Evolutionary conservation across 2,888 invertebrate species (phyloP), one percentile per base, ranked within the genome.

Genomic region (Protonemura montana): DNA sequence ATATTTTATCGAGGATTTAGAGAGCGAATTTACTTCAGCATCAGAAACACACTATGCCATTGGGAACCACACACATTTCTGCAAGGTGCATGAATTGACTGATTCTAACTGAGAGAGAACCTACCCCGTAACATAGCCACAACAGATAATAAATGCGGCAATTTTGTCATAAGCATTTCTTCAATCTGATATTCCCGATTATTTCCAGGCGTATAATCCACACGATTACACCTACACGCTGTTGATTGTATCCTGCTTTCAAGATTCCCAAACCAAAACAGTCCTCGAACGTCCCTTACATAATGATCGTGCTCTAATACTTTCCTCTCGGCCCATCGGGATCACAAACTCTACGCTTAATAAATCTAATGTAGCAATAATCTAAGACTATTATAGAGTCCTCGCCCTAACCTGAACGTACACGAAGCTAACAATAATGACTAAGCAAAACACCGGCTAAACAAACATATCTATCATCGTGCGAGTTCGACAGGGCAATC

Each of bases 381-480:
- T 78, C 78, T 78, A 78, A 28, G 10, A 26, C 28, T 78, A 78
- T 78, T 27, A 28, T 42, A 41, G 42, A 41, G 41, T 41, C 82
- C 82, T 83, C 82, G 82, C 78, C 78, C 78, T 78, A 78, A 78
- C 78, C 78, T 16, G n/a, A 78, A 83, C 82, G 21, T 83, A 83
- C 82, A 83, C 41, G 59, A 41, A 16, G 82, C 82, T 83, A 83
- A 83, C 82, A 83, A 76, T 59, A 85, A 87, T 87, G 87, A 87
- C 87, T 87, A 85, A 59, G 78, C 87, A 85, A 86, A 87, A 86
- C 87, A 80, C 29, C 28, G 13, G 21, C 82, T 82, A 87, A 86
- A 87, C 87, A 87, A 87, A 87, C 87, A 87, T 87, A 87, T 87
- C 87, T 87, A 87, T 87, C 87, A 87, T 87, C 87, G 76, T 59